phyloP scores from a whole-genome alignment of 2,797 vertebrate species.

The Calcarius lapponicus region DNA sequence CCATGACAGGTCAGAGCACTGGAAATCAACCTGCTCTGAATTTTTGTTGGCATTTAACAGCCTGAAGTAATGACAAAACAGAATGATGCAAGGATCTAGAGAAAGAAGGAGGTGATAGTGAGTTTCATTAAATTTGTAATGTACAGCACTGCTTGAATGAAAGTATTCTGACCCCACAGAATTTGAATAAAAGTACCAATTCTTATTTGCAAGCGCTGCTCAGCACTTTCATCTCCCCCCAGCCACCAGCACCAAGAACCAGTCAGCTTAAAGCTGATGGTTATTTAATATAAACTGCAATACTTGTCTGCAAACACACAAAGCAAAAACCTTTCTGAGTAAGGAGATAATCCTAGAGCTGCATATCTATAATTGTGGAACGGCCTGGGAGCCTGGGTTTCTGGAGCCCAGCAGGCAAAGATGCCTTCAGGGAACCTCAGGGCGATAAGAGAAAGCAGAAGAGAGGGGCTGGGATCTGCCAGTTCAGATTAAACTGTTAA shows the following conservation, averaged over 20 bases:
- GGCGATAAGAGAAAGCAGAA: slow-evolving; percentile 17
- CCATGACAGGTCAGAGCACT: background rate
- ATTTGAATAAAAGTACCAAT: background rate
- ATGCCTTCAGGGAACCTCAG: background rate
- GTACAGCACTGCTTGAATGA: background rate
- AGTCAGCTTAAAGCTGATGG: background rate
- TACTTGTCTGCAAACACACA: background rate
- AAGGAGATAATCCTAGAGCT: background rate
- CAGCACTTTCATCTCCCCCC: background rate
- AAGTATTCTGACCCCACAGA: background rate
- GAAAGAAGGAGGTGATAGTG: background rate
- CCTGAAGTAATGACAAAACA: background rate
- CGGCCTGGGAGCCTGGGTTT: background rate
- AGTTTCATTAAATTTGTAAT: background rate
- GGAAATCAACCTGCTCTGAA: background rate
- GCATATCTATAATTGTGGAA: slow-evolving; percentile 10
- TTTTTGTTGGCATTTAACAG: background rate
- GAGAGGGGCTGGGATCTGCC: background rate
- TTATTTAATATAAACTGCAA: background rate
- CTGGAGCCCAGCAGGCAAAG: background rate
- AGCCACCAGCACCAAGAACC: background rate
- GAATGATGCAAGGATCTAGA: background rate
- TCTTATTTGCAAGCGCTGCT: background rate
- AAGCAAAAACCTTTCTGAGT: background rate
- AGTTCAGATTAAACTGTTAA: background rate